Evolutionary conservation across 2,888 invertebrate genomes (phyloP), one percentile per base, ranked within the genome.

Genomic region (Trichopria drosophilae): DNA sequence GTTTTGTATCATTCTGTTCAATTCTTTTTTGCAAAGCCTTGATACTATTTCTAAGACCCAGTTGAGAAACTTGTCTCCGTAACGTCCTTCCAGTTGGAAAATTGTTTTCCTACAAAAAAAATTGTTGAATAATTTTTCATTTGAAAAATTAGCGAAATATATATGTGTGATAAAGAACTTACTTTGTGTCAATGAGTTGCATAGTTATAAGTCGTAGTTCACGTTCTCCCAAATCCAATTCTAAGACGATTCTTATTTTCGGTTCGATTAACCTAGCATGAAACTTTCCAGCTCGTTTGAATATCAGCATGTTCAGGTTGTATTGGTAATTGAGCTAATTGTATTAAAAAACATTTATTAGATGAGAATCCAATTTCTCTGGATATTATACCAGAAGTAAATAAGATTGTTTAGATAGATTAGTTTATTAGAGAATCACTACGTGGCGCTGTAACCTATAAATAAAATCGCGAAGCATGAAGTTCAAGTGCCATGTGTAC

Each of bases 281-380:
- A 6, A 64, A 12, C 0, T 61, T 50, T 3, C 70, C 70, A 1
- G 20, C 34, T 16, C 64, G 60, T 1, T 12, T 20, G 4, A 55
- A 40, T 1, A 67, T 4, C 12, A 63, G 18, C 12, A 60, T 55
- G 24, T 47, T 52, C 2, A 66, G 23, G 5, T 37, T 4, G 46
- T 70, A 71, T 3, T 53, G 18, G 37, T 64, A 66, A 22, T 51
- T 60, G 9, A 61, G 35, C 71, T 71, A n/a, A n/a, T n/a, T n/a
- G n/a, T n/a, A n/a, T n/a, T n/a, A n/a, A n/a, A n/a, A n/a, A n/a
- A n/a, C n/a, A n/a, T n/a, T n/a, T n/a, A n/a, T n/a, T n/a, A n/a
- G n/a, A n/a, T n/a, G n/a, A n/a, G n/a, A n/a, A n/a, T n/a, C n/a
- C n/a, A n/a, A n/a, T n/a, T n/a, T n/a, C n/a, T n/a, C n/a, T n/a